These are phyloP conservation scores for Meteorus cinctellus DNA, from an alignment of 2,888 invertebrate species.

Conservation along the genomic window DNA sequence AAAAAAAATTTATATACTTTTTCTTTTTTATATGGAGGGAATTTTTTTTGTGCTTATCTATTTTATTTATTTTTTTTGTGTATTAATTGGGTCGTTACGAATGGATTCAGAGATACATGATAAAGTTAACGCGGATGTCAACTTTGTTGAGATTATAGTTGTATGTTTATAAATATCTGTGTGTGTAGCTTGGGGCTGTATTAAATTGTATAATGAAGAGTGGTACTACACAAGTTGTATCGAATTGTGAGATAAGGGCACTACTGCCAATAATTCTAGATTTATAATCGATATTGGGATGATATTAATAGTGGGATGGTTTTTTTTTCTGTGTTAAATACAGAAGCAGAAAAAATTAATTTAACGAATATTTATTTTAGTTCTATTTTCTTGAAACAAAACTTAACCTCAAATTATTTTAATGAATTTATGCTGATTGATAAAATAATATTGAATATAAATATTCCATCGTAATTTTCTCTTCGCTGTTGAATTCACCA, in stretches of 20 bases:
- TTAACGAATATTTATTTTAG: no score
- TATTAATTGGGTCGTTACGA: background rate
- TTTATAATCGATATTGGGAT: background rate
- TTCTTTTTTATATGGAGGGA: background rate
- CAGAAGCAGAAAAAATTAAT: no score
- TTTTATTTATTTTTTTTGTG: background rate
- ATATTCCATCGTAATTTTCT: no score
- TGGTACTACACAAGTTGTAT: background rate
- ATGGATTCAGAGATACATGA: background rate
- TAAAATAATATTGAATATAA: no score
- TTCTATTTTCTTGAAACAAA: no score
- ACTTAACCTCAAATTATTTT: no score
- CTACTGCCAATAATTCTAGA: background rate
- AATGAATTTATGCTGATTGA: no score
- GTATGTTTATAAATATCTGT: background rate
- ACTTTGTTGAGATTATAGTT: background rate
- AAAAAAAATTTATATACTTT: no score
- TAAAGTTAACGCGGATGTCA: background rate
- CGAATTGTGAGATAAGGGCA: background rate
- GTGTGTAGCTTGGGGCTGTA: background rate
- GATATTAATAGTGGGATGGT: background rate
- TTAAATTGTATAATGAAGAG: background rate
- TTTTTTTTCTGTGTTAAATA: no score
- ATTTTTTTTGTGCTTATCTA: background rate
- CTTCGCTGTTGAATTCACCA: background rate